Conservation (phyloP, 2,113 vertebrate genomes). For the Vidua macroura region DNA sequence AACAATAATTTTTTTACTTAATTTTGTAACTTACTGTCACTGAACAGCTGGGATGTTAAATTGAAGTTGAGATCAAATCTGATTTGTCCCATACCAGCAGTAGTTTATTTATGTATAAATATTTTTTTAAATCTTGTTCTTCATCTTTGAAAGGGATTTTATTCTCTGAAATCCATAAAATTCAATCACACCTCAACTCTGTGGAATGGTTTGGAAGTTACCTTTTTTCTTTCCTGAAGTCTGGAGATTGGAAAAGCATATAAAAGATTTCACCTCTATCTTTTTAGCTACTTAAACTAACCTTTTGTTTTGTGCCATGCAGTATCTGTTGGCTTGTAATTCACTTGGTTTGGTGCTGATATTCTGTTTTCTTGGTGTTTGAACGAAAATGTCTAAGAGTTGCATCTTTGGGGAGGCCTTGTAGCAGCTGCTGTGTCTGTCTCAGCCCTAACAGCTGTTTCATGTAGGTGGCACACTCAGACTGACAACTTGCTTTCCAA, state of each 20-base stretch:
- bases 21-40: background rate
- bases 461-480: background rate
- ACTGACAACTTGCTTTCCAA: background rate
- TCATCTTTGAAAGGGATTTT: background rate
- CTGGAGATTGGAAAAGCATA: background rate
- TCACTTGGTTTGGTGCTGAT: background rate
- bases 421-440: background rate
- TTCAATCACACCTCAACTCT: background rate
- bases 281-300: background rate
- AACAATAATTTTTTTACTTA: background rate
- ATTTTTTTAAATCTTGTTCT: background rate
- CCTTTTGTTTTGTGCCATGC: background rate
- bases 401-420: background rate
- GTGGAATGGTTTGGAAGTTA: background rate
- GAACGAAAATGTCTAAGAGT: background rate
- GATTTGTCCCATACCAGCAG: background rate
- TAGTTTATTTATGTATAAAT: background rate
- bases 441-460: conserved; percentile 4
- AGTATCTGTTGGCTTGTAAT: background rate
- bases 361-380: background rate
- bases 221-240: background rate
- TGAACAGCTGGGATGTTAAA: background rate
- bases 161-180: background rate
- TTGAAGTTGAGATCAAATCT: background rate
- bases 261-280: background rate